These are phyloP conservation scores for Pristionchus entomophagus DNA, from an alignment of 2,888 invertebrate genomes.

Conservation along the genomic window DNA sequence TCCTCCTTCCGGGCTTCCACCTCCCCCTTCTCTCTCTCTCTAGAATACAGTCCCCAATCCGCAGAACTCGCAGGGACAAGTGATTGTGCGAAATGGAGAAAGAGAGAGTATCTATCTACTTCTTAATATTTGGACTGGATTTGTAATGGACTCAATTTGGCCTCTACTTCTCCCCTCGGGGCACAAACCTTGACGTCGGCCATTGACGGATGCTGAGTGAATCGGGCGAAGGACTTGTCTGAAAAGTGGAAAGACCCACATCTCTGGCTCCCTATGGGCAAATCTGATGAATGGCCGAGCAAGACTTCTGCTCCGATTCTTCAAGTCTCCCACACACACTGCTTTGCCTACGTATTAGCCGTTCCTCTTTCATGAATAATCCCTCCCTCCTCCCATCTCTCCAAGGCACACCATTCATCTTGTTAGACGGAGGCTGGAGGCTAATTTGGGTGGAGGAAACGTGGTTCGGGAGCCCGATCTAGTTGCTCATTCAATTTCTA, in stretches of 20 bases:
- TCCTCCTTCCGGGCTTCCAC: too few relatives aligned
- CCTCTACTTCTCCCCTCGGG: not conserved
- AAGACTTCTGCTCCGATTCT: not conserved
- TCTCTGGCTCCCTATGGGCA: too few relatives aligned
- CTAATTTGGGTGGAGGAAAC: not conserved
- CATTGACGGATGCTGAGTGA: constrained; percentile 88
- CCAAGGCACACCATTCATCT: constrained; percentile 32
- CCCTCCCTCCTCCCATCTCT: not conserved
- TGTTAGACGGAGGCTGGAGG: constrained; percentile 23
- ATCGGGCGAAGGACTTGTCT: constrained; percentile 89
- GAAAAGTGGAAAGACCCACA: constrained; percentile 65
- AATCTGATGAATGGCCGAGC: not conserved
- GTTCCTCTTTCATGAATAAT: constrained; percentile 8
- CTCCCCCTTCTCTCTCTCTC: too few relatives aligned
- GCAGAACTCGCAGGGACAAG: too few relatives aligned
- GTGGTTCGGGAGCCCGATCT: not conserved
- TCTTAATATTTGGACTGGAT: too few relatives aligned
- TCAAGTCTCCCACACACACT: not conserved
- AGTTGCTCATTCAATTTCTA: too few relatives aligned
- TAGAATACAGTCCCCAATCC: too few relatives aligned
- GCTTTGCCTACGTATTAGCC: constrained; percentile 5
- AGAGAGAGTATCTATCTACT: too few relatives aligned
- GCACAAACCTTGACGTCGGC: constrained; percentile 85
- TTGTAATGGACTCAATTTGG: too few relatives aligned
- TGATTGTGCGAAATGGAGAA: too few relatives aligned